A percentile compares a stretch with the other conserved stretches of the same genome.
These are phyloP conservation scores for Amazona vittata DNA, from an alignment of 2,113 vertebrate species.

Conservation along the genomic window DNA sequence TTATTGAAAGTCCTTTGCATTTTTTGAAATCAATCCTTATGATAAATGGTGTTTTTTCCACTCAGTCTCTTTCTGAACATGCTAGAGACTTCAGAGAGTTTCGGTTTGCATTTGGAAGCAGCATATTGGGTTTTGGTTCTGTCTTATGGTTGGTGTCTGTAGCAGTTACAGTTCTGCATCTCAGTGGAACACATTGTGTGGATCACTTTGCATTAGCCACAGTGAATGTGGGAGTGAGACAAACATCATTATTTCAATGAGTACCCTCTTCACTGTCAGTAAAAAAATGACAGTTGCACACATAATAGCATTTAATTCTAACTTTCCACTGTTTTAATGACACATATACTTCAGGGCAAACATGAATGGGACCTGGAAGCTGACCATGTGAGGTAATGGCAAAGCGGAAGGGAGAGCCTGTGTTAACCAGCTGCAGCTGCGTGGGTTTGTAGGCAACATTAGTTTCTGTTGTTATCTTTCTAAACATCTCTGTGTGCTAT, in stretches of 20 bases:
- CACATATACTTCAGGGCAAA: background rate
- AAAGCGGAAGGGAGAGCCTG: background rate
- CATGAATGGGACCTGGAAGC: background rate
- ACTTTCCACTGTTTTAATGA: background rate
- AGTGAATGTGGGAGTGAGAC: background rate
- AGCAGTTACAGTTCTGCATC: background rate
- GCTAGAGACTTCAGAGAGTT: background rate
- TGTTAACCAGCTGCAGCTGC: background rate
- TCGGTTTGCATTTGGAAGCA: background rate
- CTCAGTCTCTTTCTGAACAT: background rate
- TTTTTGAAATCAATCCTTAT: background rate
- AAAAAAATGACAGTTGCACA: background rate
- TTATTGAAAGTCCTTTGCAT: background rate
- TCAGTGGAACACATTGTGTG: background rate
- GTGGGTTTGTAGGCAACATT: background rate
- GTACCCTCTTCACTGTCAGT: background rate
- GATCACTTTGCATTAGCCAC: conserved; percentile 42
- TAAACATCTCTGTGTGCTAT: background rate
- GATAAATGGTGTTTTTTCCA: background rate
- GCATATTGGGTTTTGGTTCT: background rate
- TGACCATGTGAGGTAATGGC: background rate
- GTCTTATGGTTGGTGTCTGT: background rate
- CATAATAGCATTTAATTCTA: background rate
- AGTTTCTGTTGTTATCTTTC: background rate
- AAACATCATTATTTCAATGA: background rate